A percentile compares a stretch with the other conserved stretches of the same genome.
phyloP scores from a whole-genome alignment of 2,113 vertebrate species.

The Illadopsis cleaveri region DNA sequence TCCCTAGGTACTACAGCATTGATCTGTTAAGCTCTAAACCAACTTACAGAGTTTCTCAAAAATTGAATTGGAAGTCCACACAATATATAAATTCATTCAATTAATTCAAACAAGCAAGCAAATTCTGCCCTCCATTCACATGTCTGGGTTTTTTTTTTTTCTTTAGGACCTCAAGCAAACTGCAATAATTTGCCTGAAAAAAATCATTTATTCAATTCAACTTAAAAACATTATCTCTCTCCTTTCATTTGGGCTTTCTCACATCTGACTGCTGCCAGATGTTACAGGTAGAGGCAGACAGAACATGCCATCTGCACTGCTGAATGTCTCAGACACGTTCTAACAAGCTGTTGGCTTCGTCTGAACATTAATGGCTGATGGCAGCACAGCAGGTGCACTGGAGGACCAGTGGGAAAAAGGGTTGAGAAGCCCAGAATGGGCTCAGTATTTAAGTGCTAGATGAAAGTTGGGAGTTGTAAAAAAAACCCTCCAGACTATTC shows the following conservation, averaged over 20 bases:
- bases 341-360: conserved; percentile 7
- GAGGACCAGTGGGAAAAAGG: conserved; percentile 15
- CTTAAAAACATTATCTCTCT: neutral
- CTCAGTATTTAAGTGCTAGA: neutral
- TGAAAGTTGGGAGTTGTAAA: neutral
- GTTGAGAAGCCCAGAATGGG: neutral
- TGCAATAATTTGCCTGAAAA: neutral
- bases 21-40: neutral
- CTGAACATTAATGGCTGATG: conserved; percentile 30
- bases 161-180: neutral
- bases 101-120: neutral
- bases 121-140: neutral
- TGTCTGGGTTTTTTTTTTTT: neutral
- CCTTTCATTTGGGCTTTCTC: conserved; percentile 13
- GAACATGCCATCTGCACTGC: conserved; percentile 4
- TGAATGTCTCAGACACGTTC: neutral
- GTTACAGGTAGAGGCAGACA: conserved; percentile 45
- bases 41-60: neutral
- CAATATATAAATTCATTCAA: neutral
- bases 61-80: neutral
- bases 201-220: neutral
- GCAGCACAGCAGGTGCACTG: conserved; percentile 14
- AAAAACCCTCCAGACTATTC: neutral
- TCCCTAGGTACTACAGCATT: neutral
- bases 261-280: conserved; percentile 49